Conservation (phyloP, 2,888 invertebrate species). For the Andrena dorsata region DNA sequence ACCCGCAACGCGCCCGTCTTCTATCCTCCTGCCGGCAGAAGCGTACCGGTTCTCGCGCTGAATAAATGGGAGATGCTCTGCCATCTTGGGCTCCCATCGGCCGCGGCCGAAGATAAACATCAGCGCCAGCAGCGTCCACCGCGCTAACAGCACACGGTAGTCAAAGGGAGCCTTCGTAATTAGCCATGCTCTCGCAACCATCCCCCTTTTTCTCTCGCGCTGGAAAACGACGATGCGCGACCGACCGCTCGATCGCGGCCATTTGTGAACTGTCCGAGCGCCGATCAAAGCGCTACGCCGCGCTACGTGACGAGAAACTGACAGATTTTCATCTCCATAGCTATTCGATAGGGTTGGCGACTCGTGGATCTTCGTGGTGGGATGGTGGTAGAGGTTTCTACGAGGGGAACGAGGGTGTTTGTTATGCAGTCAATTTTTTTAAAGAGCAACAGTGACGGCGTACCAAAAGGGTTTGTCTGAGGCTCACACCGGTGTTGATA, state of each 20-base stretch:
- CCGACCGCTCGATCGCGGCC: constrained; percentile 44
- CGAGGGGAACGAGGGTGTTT: no score
- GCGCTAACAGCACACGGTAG: constrained; percentile 76
- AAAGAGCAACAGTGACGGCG: no score
- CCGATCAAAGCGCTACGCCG: constrained; percentile 57
- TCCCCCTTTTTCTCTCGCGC: constrained; percentile 58
- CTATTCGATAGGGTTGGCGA: not conserved
- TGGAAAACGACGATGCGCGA: constrained; percentile 30
- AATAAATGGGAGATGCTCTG: constrained; percentile 75
- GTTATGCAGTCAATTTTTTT: no score
- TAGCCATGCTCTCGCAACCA: constrained; percentile 72
- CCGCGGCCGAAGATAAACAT: constrained; percentile 80
- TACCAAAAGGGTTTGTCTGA: no score
- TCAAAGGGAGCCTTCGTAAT: constrained; percentile 79
- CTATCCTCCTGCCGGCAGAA: constrained; percentile 54
- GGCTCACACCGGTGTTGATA: no score
- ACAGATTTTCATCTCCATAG: not conserved
- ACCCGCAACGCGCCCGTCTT: constrained; percentile 47
- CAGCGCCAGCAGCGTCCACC: constrained; percentile 63
- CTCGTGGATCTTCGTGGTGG: no score
- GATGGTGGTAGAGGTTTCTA: no score
- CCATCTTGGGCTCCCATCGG: constrained; percentile 80
- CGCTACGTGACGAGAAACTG: not conserved
- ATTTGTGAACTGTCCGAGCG: constrained; percentile 54
- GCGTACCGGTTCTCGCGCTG: constrained; percentile 71